Base-by-base conservation (phyloP, 2,888 invertebrate genomes). In the Rhorus exstirpatorius region DNA sequence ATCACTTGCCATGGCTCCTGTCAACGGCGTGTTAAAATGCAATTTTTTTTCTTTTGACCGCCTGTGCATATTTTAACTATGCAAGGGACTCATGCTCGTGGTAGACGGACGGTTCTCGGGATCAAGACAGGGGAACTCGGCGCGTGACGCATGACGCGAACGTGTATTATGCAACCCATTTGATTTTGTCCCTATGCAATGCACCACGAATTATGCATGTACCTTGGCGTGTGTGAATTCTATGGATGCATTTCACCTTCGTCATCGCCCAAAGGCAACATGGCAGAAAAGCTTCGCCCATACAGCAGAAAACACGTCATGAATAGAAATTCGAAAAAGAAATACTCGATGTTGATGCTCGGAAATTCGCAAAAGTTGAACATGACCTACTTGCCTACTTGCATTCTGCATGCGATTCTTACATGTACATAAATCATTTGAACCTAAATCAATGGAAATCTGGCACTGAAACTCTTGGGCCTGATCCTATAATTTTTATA, bases 151-250 rank as follows among this genome's bases (percentile, higher is more conserved):
- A 53, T 26, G 17, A 31, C 24, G 31, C 58, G 26, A 55, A 24
- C 26, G 26, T 58, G 31, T 58, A 53, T 63, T 63, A 63, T 53
- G 26, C 44, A 74, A 74, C 10, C 55, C 55, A 26, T 55, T 74
- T 41, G 63, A 63, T 74, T 41, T 17, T 53, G 38, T 38, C 14
- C 14, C 21, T 31, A 31, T 38, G 41, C n/a, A 38, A 12, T 31
- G n/a, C 10, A 3, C 35, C 38, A 41, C 24, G 21, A 68, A 68
- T 68, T 68, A 68, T 68, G 68, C 24, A 68, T 53, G 53, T 21
- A 38, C 38, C 12, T 31, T 35, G n/a, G 35, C 1, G 38, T 7
- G 7, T 31, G 14, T 26, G 26, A 7, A 31, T 17, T 31, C 31
- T 31, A 58, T 31, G 17, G 58, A 58, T 58, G 58, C 58, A 31